Base-by-base conservation (phyloP, 2,888 invertebrate species). In the Stegophylla sp. region DNA sequence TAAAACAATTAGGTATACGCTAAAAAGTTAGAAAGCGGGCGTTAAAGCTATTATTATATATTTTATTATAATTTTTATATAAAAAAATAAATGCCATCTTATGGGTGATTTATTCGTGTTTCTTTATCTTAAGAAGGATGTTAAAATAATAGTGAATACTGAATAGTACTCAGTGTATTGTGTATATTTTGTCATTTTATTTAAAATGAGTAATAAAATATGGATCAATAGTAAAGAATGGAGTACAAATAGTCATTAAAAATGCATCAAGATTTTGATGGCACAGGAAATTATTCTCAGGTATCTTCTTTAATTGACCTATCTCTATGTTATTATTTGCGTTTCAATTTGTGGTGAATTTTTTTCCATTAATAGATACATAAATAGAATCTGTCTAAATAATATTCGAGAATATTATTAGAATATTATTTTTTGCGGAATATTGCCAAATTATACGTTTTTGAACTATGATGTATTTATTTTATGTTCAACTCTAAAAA, bases 231-330 rank as follows among this genome's bases (percentile, higher is more conserved):
- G 43, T 20, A 74, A 74, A 34, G 15, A 61, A 74, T 74, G 48
- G 48, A 74, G 61, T 63, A 48, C 63, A 63, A 73, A 74, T 20
- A 34, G 74, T 74, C 74, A 74, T 74, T 74, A 74, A 48, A 74
- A 74, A 74, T 63, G 63, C 48, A 63, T 63, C 61, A 63, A 48
- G 17, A 23, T 63, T 34, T 4, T 45, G 3, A 45, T 61, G 20
- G 48, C 15, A 17, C 23, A 17, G 45, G 13, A 34, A 59, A 72
- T 74, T 63, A 74, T 63, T 20, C 20, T 28, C 41, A 41, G 56
- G 20, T 63, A 28, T 74, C 63, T 63, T 63, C 9, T 48, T 59
- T 2, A 59, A 73, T 59, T 34, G 23, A 20, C 63, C 51, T 63
- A 74, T 63, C 20, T 73, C 20, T 9, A 28, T 61, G 13, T 61